Percentiles rank a stretch among this genome's conserved stretches.
These are phyloP conservation scores for Achatina immaculata DNA, from an alignment of 1,140 invertebrate genomes.

Conservation along the genomic window DNA sequence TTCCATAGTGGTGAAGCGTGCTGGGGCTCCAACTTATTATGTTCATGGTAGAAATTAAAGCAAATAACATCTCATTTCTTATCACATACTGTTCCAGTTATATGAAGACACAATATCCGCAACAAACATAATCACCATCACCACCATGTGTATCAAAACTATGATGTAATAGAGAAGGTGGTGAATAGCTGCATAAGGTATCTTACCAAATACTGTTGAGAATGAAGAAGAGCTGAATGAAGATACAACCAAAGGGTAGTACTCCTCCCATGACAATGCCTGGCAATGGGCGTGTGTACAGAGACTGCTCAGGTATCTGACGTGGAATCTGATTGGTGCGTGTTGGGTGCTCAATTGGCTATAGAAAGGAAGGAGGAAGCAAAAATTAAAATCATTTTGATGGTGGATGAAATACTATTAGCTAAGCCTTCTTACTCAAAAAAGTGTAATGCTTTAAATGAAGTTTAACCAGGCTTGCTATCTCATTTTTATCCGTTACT, in stretches of 20 bases:
- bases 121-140: no score
- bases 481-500: no score
- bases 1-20: no score
- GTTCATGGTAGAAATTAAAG: no score
- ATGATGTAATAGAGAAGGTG: no score
- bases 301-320: conserved; percentile 96
- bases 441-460: background rate
- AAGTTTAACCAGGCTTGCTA: no score
- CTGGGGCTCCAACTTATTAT: no score
- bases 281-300: conserved; percentile 92
- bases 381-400: conserved; percentile 8
- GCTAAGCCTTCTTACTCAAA: background rate
- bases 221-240: conserved; percentile 99
- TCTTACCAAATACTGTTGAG: conserved; percentile 95
- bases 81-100: no score
- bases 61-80: no score
- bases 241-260: conserved; percentile 98
- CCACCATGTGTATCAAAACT: no score
- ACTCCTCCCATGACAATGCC: conserved; percentile 97
- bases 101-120: no score
- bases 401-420: background rate
- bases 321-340: conserved; percentile 98
- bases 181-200: no score
- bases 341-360: conserved; percentile 95
- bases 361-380: conserved; percentile 38